Conservation (phyloP, 2,113 vertebrate species). For the Sardina pilchardus region DNA sequence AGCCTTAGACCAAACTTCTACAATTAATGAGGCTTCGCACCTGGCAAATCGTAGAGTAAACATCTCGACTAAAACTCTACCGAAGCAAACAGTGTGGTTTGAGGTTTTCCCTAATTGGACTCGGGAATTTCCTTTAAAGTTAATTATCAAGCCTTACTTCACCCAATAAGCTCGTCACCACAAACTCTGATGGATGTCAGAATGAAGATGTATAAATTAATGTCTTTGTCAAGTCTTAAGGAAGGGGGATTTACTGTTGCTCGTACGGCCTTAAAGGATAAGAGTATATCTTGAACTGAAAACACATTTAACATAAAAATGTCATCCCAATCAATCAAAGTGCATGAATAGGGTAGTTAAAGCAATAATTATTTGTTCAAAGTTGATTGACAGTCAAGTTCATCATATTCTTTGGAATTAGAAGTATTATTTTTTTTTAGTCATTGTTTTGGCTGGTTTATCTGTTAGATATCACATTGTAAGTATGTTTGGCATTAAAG, state of each 20-base stretch:
- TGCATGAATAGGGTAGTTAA: not conserved
- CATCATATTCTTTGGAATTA: not conserved
- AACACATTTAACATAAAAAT: not conserved
- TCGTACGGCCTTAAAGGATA: not conserved
- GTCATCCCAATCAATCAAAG: slow-evolving; percentile 4
- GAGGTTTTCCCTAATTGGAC: slow-evolving; percentile 45
- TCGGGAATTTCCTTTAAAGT: slow-evolving; percentile 57
- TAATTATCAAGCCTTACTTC: slow-evolving; percentile 22
- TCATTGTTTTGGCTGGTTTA: not conserved
- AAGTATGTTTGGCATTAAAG: not conserved
- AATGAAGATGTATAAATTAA: slow-evolving; percentile 11
- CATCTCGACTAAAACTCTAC: slow-evolving; percentile 42
- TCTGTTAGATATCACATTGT: not conserved
- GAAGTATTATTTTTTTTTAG: not conserved
- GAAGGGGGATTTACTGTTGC: slow-evolving; percentile 46
- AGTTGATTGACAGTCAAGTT: not conserved
- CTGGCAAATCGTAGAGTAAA: slow-evolving; percentile 54
- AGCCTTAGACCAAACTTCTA: slow-evolving; percentile 31
- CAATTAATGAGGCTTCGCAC: slow-evolving; percentile 54
- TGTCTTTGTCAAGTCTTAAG: not conserved
- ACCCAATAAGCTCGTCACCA: slow-evolving; percentile 33
- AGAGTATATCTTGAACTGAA: not conserved
- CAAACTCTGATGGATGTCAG: slow-evolving; percentile 40
- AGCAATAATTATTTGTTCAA: not conserved
- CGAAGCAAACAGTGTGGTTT: slow-evolving; percentile 49